phyloP scores from a whole-genome alignment of 2,113 vertebrate species.

The Rafetus swinhoei region DNA sequence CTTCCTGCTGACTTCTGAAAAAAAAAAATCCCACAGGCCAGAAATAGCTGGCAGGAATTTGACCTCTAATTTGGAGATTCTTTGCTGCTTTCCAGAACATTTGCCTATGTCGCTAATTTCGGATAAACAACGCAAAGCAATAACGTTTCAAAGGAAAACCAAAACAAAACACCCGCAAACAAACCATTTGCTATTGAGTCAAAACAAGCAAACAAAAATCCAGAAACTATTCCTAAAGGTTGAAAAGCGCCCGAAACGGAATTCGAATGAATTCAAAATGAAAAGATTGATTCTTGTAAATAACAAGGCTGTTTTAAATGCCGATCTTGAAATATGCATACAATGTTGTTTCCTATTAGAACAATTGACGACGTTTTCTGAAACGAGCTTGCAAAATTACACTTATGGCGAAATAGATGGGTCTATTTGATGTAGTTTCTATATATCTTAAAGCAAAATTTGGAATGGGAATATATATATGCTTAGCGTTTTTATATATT shows the following conservation, averaged over 20 bases:
- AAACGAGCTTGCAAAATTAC: background rate
- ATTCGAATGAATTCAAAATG: background rate
- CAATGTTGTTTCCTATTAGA: background rate
- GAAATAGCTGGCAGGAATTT: background rate
- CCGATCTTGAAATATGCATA: background rate
- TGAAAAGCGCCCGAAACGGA: background rate
- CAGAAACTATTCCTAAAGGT: background rate
- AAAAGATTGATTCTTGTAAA: background rate
- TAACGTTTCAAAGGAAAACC: background rate
- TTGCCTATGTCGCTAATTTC: background rate
- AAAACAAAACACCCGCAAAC: accelerated
- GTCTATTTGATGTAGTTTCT: background rate
- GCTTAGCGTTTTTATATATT: background rate
- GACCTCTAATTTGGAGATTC: background rate
- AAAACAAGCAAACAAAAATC: background rate
- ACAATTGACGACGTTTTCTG: background rate
- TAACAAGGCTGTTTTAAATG: background rate
- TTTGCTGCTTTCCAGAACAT: accelerated
- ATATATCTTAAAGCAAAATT: background rate
- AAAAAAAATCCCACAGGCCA: too few species aligned
- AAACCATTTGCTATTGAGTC: background rate
- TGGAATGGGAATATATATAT: background rate
- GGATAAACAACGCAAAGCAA: background rate
- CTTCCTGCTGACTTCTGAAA: background rate
- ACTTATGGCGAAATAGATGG: background rate